These are phyloP conservation scores for Xestobium rufovillosum DNA, from an alignment of 2,888 invertebrate genomes.

Conservation along the genomic window DNA sequence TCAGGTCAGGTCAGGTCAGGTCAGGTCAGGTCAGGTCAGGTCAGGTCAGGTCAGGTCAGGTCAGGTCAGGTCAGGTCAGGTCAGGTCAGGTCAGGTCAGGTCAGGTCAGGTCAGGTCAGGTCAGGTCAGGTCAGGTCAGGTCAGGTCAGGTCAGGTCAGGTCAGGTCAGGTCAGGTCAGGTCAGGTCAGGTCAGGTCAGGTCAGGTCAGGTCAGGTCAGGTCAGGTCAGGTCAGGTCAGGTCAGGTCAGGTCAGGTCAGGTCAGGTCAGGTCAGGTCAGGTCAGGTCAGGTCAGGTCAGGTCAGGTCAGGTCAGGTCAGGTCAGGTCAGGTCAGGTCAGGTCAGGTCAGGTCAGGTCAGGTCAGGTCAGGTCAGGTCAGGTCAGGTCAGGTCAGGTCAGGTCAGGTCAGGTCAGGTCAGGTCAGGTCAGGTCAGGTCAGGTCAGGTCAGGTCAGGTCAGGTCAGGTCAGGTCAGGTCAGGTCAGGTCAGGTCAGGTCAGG, in stretches of 20 bases:
- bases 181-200: constrained; percentile 4
- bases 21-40: constrained; percentile 4
- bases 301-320: constrained; percentile 4
- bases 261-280: constrained; percentile 4
- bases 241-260: constrained; percentile 4
- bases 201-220: constrained; percentile 4
- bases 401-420: constrained; percentile 4
- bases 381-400: constrained; percentile 4
- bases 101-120: constrained; percentile 4
- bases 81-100: constrained; percentile 4
- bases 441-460: constrained; percentile 10
- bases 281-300: constrained; percentile 4
- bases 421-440: constrained; percentile 4
- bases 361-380: constrained; percentile 4
- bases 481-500: constrained; percentile 16
- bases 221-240: constrained; percentile 4
- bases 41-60: constrained; percentile 4
- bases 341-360: constrained; percentile 4
- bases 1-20: constrained; percentile 4
- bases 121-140: constrained; percentile 4
- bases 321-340: constrained; percentile 4
- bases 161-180: constrained; percentile 4
- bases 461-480: constrained; percentile 14
- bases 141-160: constrained; percentile 4
- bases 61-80: constrained; percentile 4